A percentile compares a stretch with the other conserved stretches of the same genome.
phyloP scores from a whole-genome alignment of 2,888 invertebrate genomes.

The Nomada lathburiana region DNA sequence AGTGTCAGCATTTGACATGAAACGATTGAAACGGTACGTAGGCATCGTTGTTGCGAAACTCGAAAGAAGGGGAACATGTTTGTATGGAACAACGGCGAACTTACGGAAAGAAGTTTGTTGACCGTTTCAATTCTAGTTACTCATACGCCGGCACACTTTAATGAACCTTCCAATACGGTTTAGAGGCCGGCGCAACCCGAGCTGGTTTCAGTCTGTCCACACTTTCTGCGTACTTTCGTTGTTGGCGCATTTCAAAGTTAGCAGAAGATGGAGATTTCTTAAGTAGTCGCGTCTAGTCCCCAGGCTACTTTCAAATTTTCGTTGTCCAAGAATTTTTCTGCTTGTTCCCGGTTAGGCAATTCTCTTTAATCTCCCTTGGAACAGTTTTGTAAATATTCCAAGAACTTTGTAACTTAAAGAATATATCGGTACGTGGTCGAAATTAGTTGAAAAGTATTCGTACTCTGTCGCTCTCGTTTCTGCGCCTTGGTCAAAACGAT shows the following conservation, averaged over 20 bases:
- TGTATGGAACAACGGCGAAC: slow-evolving; percentile 12
- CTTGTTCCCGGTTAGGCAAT: not conserved
- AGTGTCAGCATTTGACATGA: not conserved
- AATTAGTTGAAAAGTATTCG: not conserved
- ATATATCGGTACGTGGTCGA: not conserved
- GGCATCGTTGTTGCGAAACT: slow-evolving; percentile 14
- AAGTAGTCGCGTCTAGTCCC: not conserved
- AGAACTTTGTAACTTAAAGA: slow-evolving; percentile 4
- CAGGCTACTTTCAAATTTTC: slow-evolving; percentile 19
- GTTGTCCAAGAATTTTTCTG: slow-evolving; percentile 5
- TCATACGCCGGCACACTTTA: slow-evolving; percentile 42
- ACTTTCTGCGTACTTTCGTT: not conserved
- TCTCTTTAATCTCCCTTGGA: no score
- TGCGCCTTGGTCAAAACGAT: no score
- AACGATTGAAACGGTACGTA: not conserved
- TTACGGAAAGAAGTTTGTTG: slow-evolving; percentile 18
- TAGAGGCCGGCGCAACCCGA: slow-evolving; percentile 23
- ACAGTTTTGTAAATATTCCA: no score
- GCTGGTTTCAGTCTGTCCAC: slow-evolving; percentile 14
- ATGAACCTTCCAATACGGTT: slow-evolving; percentile 37
- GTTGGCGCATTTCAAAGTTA: slow-evolving; percentile 13
- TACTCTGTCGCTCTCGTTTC: not conserved
- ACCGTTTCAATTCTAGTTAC: slow-evolving; percentile 40
- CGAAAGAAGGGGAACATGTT: slow-evolving; percentile 25
- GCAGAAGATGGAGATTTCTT: slow-evolving; percentile 13